These are phyloP conservation scores for Macaca mulatta DNA, from an alignment of 2,113 vertebrate species.

Conservation along the genomic window DNA sequence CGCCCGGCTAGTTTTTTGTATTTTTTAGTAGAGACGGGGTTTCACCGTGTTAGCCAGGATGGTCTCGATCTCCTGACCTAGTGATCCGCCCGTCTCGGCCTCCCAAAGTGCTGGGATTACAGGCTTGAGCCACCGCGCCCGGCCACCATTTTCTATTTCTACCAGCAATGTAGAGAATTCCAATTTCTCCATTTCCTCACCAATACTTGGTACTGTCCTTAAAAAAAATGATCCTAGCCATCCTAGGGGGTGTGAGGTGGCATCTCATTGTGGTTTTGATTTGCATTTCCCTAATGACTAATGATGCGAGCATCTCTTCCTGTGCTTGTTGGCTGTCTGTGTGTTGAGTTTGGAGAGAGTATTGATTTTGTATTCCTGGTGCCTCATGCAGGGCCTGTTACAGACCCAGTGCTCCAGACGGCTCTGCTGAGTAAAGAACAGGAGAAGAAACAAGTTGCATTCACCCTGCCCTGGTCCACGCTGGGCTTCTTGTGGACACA, in stretches of 20 bases:
- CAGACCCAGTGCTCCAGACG: rapidly evolving
- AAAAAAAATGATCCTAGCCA: too few relatives aligned
- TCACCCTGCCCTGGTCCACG: rapidly evolving
- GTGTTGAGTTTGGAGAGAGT: neutral
- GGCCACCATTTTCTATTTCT: too few relatives aligned
- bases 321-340: neutral
- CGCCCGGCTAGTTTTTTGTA: too few relatives aligned
- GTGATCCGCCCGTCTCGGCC: too few relatives aligned
- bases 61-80: too few relatives aligned
- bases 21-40: too few relatives aligned
- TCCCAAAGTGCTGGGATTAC: too few relatives aligned
- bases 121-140: too few relatives aligned
- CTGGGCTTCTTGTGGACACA: neutral
- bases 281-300: neutral
- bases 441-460: neutral
- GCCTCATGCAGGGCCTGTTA: neutral
- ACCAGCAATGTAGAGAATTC: neutral
- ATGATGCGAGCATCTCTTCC: neutral
- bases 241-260: too few relatives aligned
- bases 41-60: too few relatives aligned
- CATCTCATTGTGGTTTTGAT: neutral
- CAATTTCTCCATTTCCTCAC: neutral
- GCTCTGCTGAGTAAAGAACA: too few relatives aligned
- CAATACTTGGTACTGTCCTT: neutral
- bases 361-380: neutral